Percentiles rank a stretch among this genome's conserved stretches.
These are phyloP conservation scores for Musca domestica DNA, from an alignment of 1,140 invertebrate genomes.

Conservation along the genomic window DNA sequence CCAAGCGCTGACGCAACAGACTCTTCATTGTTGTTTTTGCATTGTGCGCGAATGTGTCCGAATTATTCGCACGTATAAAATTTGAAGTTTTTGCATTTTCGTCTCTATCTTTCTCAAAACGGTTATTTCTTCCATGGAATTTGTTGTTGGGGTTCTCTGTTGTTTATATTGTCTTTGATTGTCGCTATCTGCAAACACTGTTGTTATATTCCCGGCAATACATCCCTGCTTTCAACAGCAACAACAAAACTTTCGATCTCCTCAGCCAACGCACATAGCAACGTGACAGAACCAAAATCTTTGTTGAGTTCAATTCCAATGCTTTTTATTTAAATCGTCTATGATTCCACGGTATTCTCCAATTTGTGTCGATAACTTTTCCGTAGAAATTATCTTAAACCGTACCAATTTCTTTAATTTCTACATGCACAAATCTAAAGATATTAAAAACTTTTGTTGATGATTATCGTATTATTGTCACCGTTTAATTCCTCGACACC, in stretches of 20 bases:
- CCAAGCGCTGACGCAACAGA: no score
- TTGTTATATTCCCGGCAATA: conserved; percentile 6
- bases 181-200: neutral
- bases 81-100: conserved; percentile 13
- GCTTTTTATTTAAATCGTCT: conserved; percentile 16
- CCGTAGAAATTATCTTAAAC: conserved; percentile 7
- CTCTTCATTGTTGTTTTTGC: neutral
- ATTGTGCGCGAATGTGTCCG: conserved; percentile 23
- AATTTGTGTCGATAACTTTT: conserved; percentile 17
- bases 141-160: neutral
- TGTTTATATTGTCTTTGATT: conserved; percentile 2
- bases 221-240: conserved; percentile 18
- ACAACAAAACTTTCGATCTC: conserved; percentile 27
- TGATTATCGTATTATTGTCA: no score
- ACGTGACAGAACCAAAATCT: conserved; percentile 8
- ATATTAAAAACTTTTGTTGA: no score
- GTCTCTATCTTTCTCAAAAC: no score
- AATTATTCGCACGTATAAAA: conserved; percentile 15
- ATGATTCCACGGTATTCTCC: conserved; percentile 13
- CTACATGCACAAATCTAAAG: no score
- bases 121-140: neutral
- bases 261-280: conserved; percentile 18
- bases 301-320: conserved; percentile 12
- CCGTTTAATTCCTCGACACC: no score
- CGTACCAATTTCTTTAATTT: conserved; percentile 25